Evolutionary conservation across 2,113 vertebrate species (phyloP), one percentile per base, ranked within the genome.

Genomic region (Glareola pratincola): DNA sequence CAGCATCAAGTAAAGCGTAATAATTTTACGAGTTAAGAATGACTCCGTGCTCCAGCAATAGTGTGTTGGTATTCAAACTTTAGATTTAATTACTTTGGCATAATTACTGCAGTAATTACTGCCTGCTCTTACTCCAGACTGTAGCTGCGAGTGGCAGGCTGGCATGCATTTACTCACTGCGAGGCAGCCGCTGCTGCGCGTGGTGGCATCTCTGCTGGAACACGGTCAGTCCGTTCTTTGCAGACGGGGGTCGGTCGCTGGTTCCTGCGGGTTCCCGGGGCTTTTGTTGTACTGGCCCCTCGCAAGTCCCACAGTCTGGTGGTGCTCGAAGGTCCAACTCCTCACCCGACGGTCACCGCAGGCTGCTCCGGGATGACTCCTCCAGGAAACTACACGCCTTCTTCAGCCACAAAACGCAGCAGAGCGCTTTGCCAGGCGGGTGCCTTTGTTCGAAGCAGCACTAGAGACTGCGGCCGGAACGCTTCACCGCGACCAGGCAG

Each of bases 251-350:
- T 59, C 1, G 0, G 54, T 39, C 4, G 0, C 60, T 59, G 36
- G 14, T 51, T 80, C 68, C 48, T 60, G 53, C 8, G 26, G 16
- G 14, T 51, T 80, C 68, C 48, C 56, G 53, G 9, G 26, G 16
- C 37, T 41, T 57, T 24, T 62, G 14, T 56, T 39, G 18, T 32
- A 7, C 43, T 39, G 45, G 48, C 21, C 22, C 7, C 24, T 80
- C 4, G 0, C 6, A 29, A 2, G 19, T n/a, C 21, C 48, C 7
- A 5, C 23, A 4, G 10, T 5, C 45, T 2, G 0, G 71, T 24
- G 30, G 39, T 9, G 34, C 67, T 86, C 18, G 2, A 9, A 37
- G 54, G 14, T 45, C n/a, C 26, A 1, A 13, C 81, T 77, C 47
- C 37, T 75, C 59, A 36, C 36, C 18, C 36, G 4, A 0, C 1